A percentile compares a stretch with the other conserved stretches of the same genome.
Conservation (phyloP, 23 tunicate genomes). For the Trididemnum nubilum region DNA sequence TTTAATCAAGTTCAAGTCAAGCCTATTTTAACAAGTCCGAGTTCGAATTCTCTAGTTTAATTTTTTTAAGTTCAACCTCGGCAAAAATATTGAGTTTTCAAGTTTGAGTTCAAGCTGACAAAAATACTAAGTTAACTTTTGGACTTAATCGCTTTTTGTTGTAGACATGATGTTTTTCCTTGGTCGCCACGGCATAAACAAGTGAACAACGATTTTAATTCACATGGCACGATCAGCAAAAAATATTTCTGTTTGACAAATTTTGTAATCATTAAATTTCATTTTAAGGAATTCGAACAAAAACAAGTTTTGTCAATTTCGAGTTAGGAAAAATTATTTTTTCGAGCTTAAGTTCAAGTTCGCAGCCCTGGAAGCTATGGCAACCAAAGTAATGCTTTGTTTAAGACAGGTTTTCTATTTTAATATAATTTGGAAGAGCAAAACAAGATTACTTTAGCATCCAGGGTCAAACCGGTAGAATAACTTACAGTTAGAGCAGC, state of each 20-base stretch:
- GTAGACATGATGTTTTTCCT: background rate
- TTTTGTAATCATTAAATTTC: no score
- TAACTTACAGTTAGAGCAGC: no score
- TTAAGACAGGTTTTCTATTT: no score
- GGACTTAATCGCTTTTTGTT: no score
- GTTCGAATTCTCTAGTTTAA: background rate
- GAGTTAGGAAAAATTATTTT: background rate
- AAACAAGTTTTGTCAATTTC: background rate
- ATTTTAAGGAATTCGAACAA: background rate
- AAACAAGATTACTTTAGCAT: no score
- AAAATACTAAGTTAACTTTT: no score
- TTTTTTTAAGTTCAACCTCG: background rate
- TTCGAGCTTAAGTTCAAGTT: background rate
- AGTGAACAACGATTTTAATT: no score
- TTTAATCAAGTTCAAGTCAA: background rate
- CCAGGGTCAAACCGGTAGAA: no score
- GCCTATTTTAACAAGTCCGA: background rate
- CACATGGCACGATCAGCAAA: background rate
- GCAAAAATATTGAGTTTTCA: background rate
- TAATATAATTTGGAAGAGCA: no score
- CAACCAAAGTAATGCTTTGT: no score
- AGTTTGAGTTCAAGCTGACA: background rate
- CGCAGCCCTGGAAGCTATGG: background rate
- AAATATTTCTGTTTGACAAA: background rate
- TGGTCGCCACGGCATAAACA: no score